phyloP scores from a whole-genome alignment of 2,888 invertebrate species.

The Seira sanloemensis region DNA sequence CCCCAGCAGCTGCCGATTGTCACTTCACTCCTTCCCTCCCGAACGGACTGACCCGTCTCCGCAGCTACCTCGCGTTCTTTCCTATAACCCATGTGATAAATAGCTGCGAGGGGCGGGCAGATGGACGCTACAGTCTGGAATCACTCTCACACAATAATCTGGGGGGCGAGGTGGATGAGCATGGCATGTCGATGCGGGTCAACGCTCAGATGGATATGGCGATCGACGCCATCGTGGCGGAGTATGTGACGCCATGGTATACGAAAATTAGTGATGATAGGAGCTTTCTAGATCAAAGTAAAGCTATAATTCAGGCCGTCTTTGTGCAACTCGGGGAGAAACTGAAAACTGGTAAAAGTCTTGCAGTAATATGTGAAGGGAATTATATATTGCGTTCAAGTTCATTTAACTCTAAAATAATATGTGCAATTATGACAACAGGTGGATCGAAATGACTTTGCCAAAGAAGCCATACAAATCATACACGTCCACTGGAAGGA shows the following conservation, averaged over 20 bases:
- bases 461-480: constrained; percentile 71
- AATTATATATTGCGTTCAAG: neutral
- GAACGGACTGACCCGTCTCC: constrained; percentile 59
- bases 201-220: constrained; percentile 74
- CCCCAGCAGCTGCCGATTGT: neutral
- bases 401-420: too few relatives aligned
- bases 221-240: constrained; percentile 77
- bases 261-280: constrained; percentile 77
- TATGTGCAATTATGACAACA: too few relatives aligned
- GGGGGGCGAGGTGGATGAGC: constrained; percentile 32
- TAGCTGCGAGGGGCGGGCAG: constrained; percentile 42
- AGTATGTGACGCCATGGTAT: constrained; percentile 78
- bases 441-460: constrained; percentile 70
- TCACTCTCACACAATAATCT: constrained; percentile 18
- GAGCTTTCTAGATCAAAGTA: constrained; percentile 77
- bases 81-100: constrained; percentile 68
- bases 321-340: constrained; percentile 75
- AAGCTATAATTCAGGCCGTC: constrained; percentile 76
- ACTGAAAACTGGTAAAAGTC: too few relatives aligned
- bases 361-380: constrained; percentile 66
- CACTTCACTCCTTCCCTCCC: constrained; percentile 42
- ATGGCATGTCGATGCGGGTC: constrained; percentile 64
- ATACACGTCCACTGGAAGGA: constrained; percentile 73
- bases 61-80: constrained; percentile 71
- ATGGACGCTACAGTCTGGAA: neutral